A percentile compares a stretch with the other conserved stretches of the same genome.
phyloP scores from a whole-genome alignment of 2,888 invertebrate genomes.

The Horisme vitalbata region DNA sequence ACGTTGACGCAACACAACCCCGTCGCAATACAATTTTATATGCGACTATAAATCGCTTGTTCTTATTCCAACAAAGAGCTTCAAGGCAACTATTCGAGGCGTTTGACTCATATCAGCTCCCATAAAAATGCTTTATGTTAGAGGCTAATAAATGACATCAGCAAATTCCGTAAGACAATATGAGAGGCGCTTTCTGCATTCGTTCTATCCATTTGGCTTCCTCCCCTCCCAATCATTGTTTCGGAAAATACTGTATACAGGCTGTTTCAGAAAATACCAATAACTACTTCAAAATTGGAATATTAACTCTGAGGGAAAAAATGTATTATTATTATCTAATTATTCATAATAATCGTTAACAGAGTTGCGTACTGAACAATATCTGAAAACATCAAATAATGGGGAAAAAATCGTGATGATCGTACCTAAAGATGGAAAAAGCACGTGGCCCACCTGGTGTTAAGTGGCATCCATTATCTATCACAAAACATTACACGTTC shows the following conservation, averaged over 20 bases:
- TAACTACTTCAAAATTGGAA: too few relatives aligned
- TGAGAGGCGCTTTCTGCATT: slow-evolving; percentile 73
- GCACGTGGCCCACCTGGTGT: too few relatives aligned
- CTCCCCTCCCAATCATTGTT: slow-evolving; percentile 75
- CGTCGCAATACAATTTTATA: slow-evolving; percentile 70
- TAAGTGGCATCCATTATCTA: too few relatives aligned
- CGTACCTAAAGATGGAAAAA: too few relatives aligned
- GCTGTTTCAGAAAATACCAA: slow-evolving; percentile 4
- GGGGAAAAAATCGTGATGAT: too few relatives aligned
- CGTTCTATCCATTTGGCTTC: slow-evolving; percentile 67
- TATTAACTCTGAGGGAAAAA: too few relatives aligned
- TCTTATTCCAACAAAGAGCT: slow-evolving; percentile 66
- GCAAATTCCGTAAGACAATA: slow-evolving; percentile 82
- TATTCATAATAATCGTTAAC: too few relatives aligned
- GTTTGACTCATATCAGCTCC: slow-evolving; percentile 69
- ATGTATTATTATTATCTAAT: too few relatives aligned
- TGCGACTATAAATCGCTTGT: slow-evolving; percentile 69
- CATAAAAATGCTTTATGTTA: slow-evolving; percentile 83
- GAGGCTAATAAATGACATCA: slow-evolving; percentile 82
- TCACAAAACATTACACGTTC: too few relatives aligned
- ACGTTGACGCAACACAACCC: slow-evolving; percentile 44
- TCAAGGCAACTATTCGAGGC: slow-evolving; percentile 60
- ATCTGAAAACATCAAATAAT: too few relatives aligned
- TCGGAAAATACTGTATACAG: slow-evolving; percentile 41
- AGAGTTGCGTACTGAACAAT: too few relatives aligned